Base-by-base conservation (phyloP, 2,113 vertebrate genomes). In the Hippocampus barbouri region DNA sequence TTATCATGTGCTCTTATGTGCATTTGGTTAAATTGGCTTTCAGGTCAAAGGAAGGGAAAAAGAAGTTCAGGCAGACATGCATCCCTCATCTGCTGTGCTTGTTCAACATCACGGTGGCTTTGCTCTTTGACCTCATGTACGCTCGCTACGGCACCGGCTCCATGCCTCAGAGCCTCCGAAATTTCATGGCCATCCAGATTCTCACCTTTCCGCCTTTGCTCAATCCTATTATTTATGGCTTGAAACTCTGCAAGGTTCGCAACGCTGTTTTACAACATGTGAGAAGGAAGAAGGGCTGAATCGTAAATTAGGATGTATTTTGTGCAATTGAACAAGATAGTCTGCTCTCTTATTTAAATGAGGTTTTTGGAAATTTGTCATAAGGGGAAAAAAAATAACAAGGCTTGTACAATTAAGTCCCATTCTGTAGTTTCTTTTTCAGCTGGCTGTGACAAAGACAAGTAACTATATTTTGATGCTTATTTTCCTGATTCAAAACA, bases 161-260 rank as follows among this genome's bases (percentile, higher is more conserved):
- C 27, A 3, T 82, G n/a, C 15, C 68, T 16, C 72, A 74, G 61
- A 69, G 7, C 63, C 2, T 86, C 1, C 80, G 18, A 18, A 88
- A 86, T 45, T 86, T 86, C 47, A 85, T 88, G 82, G 83, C 80
- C 8, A 51, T 86, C 53, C 79, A 83, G 27, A 82, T 86, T 25
- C 69, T 85, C 12, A 18, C 77, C 1, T 53, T 85, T 1, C 84
- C 86, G 0, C 84, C 84, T 21, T 5, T 85, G 27, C 60, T 86
- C 4, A 88, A 86, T 41, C 84, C 86, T 1, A 53, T 88, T 27
- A 75, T 86, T 45, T 88, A 88, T 45, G 83, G 86, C 9, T n/a
- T 83, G 2, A 79, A 71, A 3, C 77, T 86, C 8, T 80, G 77
- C 5, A 66, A 73, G 45, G 27, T 83, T 41, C 47, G 76, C 10